A percentile compares a stretch with the other conserved stretches of the same genome.
Evolutionary conservation across 2,888 invertebrate genomes (phyloP).

Genomic region (Argyresthia albistria): DNA sequence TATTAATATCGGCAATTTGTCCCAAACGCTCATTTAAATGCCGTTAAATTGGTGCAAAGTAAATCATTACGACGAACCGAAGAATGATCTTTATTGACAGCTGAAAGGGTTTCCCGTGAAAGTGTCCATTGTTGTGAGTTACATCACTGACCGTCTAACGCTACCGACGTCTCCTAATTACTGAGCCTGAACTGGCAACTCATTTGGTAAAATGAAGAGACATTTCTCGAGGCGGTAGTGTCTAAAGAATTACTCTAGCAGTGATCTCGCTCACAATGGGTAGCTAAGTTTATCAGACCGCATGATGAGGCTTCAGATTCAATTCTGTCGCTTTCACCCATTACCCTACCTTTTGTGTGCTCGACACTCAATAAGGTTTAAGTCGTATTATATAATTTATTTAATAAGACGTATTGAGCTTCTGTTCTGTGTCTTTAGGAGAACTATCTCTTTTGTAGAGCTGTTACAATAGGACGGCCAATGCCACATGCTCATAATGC

Average conservation of each 20-base stretch:
- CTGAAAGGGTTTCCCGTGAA: conserved; percentile 37
- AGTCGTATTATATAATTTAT: conserved; percentile 30
- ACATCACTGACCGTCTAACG: conserved; percentile 43
- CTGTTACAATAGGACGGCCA: too few relatives aligned
- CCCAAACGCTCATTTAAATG: too few relatives aligned
- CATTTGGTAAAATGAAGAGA: conserved; percentile 65
- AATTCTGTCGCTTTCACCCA: conserved; percentile 56
- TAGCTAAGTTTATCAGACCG: conserved; percentile 62
- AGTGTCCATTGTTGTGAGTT: conserved; percentile 41
- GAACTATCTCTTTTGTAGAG: too few relatives aligned
- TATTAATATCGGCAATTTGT: too few relatives aligned
- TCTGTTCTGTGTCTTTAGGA: too few relatives aligned
- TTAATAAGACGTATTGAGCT: background rate
- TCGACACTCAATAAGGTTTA: conserved; percentile 17
- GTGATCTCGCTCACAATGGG: conserved; percentile 45
- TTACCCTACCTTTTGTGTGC: conserved; percentile 45
- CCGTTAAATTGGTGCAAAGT: too few relatives aligned
- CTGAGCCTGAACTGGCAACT: conserved; percentile 40
- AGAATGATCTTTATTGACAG: conserved; percentile 47
- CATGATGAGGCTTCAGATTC: conserved; percentile 56
- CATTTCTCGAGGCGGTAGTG: conserved; percentile 40
- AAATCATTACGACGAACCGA: background rate
- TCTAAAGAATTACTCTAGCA: conserved; percentile 42
- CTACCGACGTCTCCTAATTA: conserved; percentile 47
- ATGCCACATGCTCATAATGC: too few relatives aligned